A percentile compares a stretch with the other conserved stretches of the same genome.
These are phyloP conservation scores for Benitochromis conjunctus DNA, from an alignment of 2,113 vertebrate species.

Conservation along the genomic window DNA sequence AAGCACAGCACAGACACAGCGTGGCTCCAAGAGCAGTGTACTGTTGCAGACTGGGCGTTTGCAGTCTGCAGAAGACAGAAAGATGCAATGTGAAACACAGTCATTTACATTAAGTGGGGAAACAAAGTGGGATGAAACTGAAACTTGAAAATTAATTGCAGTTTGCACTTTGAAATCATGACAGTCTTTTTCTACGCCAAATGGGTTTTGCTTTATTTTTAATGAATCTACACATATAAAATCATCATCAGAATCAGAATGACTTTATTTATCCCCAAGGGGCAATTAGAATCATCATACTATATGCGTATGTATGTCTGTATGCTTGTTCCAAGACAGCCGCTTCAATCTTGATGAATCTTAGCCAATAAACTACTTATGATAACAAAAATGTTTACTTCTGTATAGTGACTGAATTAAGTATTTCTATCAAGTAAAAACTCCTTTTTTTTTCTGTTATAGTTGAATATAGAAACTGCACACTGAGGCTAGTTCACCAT, in stretches of 20 bases:
- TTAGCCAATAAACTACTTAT: not conserved
- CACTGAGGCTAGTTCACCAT: not conserved
- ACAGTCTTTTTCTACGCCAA: not conserved
- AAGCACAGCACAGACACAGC: conserved; percentile 10
- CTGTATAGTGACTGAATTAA: not conserved
- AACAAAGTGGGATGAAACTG: not conserved
- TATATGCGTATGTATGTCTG: not conserved
- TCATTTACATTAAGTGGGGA: not conserved
- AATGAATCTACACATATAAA: not conserved
- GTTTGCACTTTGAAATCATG: not conserved
- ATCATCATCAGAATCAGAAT: too few species aligned
- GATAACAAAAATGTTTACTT: not conserved
- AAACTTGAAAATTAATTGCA: not conserved
- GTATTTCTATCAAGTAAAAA: not conserved
- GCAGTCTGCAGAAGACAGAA: not conserved
- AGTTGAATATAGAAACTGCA: not conserved
- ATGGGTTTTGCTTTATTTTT: not conserved
- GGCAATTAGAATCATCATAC: not conserved
- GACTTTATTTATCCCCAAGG: too few species aligned
- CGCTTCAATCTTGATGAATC: not conserved
- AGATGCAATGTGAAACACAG: not conserved
- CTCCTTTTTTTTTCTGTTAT: not conserved
- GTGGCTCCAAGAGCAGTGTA: not conserved
- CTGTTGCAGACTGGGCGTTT: not conserved
- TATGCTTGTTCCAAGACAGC: not conserved